A percentile compares a stretch with the other conserved stretches of the same genome.
These are phyloP conservation scores for rabbit (Oryctolagus cuniculus) DNA, from an alignment of 2,113 vertebrate species.

Conservation along the genomic window DNA sequence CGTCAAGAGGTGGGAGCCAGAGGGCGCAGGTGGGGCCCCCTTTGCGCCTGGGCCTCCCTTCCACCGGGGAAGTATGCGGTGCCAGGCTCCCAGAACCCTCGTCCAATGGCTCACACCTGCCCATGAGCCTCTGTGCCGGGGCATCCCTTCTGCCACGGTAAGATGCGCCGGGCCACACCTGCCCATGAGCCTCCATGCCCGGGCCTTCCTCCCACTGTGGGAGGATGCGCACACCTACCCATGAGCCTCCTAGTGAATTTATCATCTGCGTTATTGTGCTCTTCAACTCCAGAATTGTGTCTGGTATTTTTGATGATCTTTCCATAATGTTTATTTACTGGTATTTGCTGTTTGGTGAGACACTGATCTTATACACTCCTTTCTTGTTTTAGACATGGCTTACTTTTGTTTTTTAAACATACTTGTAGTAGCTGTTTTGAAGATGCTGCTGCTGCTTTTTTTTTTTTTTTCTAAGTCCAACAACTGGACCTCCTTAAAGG, in stretches of 20 bases:
- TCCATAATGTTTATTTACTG: neutral
- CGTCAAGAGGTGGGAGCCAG: neutral
- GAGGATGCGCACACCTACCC: neutral
- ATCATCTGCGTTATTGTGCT: neutral
- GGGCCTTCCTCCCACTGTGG: too few species aligned
- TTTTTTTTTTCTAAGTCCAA: neutral
- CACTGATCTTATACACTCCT: neutral
- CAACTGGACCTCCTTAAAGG: neutral
- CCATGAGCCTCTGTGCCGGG: too few species aligned
- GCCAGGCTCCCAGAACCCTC: too few species aligned
- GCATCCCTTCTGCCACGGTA: neutral
- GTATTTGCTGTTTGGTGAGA: neutral
- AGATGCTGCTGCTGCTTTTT: too few species aligned
- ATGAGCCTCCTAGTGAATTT: neutral
- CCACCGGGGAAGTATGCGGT: too few species aligned
- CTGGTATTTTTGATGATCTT: neutral
- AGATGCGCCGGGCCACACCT: too few species aligned
- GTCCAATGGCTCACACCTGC: too few species aligned
- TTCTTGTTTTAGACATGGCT: neutral
- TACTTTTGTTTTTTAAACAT: neutral
- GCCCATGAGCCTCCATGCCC: too few species aligned
- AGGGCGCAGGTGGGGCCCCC: too few species aligned
- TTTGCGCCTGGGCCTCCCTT: too few species aligned
- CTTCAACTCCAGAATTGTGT: neutral
- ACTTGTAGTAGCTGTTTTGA: neutral